Evolutionary conservation across 2,797 vertebrate species (phyloP), one percentile per base, ranked within the genome.

Genomic region (Pseudotriccus pelzelni): DNA sequence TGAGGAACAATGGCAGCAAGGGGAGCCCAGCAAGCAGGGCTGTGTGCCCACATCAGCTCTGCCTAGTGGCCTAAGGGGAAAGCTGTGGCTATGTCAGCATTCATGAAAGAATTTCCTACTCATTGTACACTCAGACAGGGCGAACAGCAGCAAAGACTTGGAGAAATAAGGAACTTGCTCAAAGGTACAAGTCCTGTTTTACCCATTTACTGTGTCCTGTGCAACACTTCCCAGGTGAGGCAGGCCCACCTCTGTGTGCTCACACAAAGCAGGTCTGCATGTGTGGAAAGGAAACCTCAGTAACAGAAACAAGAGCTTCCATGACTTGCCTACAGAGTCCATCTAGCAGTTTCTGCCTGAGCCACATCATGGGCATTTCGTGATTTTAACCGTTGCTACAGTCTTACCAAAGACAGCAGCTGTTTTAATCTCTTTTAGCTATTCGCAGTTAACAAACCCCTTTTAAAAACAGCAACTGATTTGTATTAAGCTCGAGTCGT

Each of bases 381-480:
- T 75, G 59, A 59, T 88, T 90, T 87, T 59, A 85, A 72, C 76
- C 70, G 46, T 20, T 70, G 46, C 60, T 75, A 10, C 30, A 74
- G 58, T 37, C n/a, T 64, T 43, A 75, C 67, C 72, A 85, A 83
- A 92, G 79, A 44, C 58, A 92, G 66, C 55, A 85, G 80, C 69
- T 77, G 66, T 56, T 96, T 69, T 62, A 84, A 86, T 84, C 80
- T 79, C 13, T 81, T 67, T 63, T 41, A 91, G 84, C 53, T 66
- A 62, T 75, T 63, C 59, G 10, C 60, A 83, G n/a, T 84, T 36
- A 91, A 76, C 67, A 79, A 93, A n/a, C 23, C 23, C 50, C 59
- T 76, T 18, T 87, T 41, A 84, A 89, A 87, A 95, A 70, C 66
- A 90, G 50, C 77, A 84, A 94, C 76, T 86, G 80, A 91, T 62